A percentile compares a stretch with the other conserved stretches of the same genome.
phyloP scores from a whole-genome alignment of 1,140 invertebrate genomes.

The Lepidurus arcticus region DNA sequence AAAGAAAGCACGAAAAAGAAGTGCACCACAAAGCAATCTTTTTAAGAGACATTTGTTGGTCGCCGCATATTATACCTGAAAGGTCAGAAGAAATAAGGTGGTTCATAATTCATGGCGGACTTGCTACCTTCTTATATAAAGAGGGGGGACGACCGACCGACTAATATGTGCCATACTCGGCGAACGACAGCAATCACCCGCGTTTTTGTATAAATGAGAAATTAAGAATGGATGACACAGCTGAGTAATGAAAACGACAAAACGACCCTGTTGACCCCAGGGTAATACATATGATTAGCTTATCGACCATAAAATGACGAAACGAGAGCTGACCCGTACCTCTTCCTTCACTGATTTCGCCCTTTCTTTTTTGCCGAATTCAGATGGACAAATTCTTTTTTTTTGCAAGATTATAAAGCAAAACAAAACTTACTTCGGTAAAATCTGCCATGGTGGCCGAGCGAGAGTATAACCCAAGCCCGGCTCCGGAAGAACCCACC shows the following conservation, averaged over 20 bases:
- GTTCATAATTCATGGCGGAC: conserved; percentile 3
- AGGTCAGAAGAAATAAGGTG: conserved; percentile 13
- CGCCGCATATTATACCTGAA: conserved; percentile 5
- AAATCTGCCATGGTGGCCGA: conserved; percentile 1
- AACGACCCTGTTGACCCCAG: not conserved
- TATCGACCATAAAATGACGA: not conserved
- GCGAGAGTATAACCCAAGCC: not conserved
- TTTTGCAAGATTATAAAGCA: no score
- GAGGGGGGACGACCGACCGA: not conserved
- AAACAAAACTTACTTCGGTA: not conserved
- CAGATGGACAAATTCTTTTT: no score
- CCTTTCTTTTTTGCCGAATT: not conserved
- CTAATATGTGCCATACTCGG: not conserved
- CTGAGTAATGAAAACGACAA: not conserved
- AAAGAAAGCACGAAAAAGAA: not conserved
- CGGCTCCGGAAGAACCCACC: conserved; percentile 14
- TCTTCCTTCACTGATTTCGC: not conserved
- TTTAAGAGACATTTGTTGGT: not conserved
- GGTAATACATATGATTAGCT: not conserved
- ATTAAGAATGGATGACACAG: not conserved
- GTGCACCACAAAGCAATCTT: conserved; percentile 8
- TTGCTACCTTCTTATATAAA: not conserved
- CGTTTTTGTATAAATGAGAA: conserved; percentile 15
- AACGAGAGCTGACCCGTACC: not conserved
- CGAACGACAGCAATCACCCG: not conserved